A percentile compares a stretch with the other conserved stretches of the same genome.
These are phyloP conservation scores for Salminus brasiliensis DNA, from an alignment of 2,113 vertebrate species.

Conservation along the genomic window DNA sequence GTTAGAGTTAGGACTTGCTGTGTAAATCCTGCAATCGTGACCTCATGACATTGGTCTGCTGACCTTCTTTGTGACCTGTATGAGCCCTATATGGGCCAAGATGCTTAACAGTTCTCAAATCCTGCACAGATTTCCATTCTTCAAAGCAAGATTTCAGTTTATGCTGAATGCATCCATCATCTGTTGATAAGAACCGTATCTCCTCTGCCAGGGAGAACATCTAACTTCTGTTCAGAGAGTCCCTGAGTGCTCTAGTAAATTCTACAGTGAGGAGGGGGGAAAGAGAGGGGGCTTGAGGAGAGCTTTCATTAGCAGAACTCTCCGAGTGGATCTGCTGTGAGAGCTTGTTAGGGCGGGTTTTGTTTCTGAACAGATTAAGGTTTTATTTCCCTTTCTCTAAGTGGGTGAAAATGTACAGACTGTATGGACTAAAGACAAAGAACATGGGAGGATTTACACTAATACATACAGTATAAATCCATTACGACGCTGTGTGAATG, in stretches of 20 bases:
- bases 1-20: too few species aligned
- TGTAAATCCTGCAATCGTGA: too few species aligned
- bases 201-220: neutral
- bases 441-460: slow-evolving; percentile 19
- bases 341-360: slow-evolving; percentile 11
- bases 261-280: neutral
- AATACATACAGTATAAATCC: neutral
- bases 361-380: slow-evolving; percentile 31
- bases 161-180: neutral
- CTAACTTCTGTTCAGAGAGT: neutral
- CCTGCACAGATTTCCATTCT: neutral
- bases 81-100: too few species aligned
- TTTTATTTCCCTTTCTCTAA: neutral
- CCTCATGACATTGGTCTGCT: too few species aligned
- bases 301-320: slow-evolving; percentile 36
- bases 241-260: slow-evolving; percentile 18
- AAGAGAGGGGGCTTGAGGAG: neutral
- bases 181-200: neutral
- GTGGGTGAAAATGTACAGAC: slow-evolving; percentile 29
- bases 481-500: neutral
- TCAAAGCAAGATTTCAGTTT: neutral
- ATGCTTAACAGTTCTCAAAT: neutral
- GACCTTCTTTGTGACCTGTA: too few species aligned
- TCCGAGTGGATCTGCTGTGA: slow-evolving; percentile 13
- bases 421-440: slow-evolving; percentile 25